A percentile compares a stretch with the other conserved stretches of the same genome.
Conservation (phyloP, 2,797 vertebrate genomes). For the Pogonophryne albipinna region DNA sequence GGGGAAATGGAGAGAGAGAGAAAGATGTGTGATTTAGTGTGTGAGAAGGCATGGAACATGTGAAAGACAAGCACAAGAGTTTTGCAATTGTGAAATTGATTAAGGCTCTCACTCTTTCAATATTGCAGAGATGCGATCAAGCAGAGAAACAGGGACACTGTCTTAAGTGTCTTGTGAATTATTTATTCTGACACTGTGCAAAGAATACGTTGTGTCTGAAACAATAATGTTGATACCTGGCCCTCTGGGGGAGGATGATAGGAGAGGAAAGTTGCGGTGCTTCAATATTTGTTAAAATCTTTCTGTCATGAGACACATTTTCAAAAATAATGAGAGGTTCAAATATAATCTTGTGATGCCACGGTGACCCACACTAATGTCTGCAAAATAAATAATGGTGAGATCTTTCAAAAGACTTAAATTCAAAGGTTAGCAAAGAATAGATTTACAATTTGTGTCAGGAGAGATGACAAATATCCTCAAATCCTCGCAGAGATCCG, state of each 20-base stretch:
- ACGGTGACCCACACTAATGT: constrained; percentile 28
- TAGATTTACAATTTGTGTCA: constrained; percentile 66
- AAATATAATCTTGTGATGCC: constrained; percentile 26
- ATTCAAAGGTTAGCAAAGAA: constrained; percentile 63
- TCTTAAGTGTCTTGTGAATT: constrained; percentile 1
- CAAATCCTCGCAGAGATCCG: constrained; percentile 75
- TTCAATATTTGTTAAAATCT: background rate
- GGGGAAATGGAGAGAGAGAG: fast-evolving
- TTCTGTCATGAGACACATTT: constrained; percentile 7
- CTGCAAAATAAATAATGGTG: constrained; percentile 60
- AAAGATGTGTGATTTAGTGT: constrained; percentile 15
- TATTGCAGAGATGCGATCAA: constrained; percentile 11
- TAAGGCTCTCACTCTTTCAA: constrained; percentile 15
- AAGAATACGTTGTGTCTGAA: background rate
- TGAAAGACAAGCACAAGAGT: constrained; percentile 4
- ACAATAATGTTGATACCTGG: background rate
- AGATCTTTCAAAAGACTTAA: constrained; percentile 52
- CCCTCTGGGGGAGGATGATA: background rate
- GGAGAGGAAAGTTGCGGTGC: background rate
- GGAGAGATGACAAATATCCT: constrained; percentile 63
- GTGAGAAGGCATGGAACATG: constrained; percentile 29
- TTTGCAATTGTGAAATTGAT: constrained; percentile 27
- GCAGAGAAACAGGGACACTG: background rate
- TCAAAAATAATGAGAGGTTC: constrained; percentile 6
- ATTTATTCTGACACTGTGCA: background rate